phyloP scores from a whole-genome alignment of 2,113 vertebrate genomes.

The Brachypteracias leptosomus region DNA sequence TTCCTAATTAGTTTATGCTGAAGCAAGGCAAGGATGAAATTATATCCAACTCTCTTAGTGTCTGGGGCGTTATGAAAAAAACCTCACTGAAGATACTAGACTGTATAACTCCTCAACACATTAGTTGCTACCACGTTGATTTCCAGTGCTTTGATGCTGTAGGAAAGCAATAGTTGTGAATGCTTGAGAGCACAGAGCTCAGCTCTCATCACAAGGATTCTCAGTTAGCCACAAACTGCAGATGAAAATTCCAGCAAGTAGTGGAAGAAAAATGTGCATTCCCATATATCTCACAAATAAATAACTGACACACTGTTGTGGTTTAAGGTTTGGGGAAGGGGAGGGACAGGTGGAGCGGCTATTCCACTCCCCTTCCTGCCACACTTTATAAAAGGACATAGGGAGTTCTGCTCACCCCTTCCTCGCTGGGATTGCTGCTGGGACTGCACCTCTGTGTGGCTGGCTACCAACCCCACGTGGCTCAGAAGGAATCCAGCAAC shows the following conservation, averaged over 20 bases:
- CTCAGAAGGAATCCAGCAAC: too few species aligned
- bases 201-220: not conserved
- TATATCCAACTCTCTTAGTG: constrained; percentile 32
- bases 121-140: constrained; percentile 40
- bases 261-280: not conserved
- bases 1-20: constrained; percentile 71
- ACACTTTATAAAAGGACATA: too few species aligned
- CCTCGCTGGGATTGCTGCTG: too few species aligned
- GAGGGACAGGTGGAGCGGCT: too few species aligned
- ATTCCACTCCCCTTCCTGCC: too few species aligned
- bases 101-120: not conserved
- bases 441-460: too few species aligned
- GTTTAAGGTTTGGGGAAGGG: too few species aligned
- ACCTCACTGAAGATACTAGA: not conserved
- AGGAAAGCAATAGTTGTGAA: constrained; percentile 3
- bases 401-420: too few species aligned
- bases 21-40: constrained; percentile 69
- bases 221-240: not conserved
- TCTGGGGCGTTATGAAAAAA: constrained; percentile 1
- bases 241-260: not conserved
- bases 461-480: too few species aligned
- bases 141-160: constrained; percentile 26
- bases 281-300: not conserved
- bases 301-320: not conserved
- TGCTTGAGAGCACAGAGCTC: not conserved